Base-by-base conservation (phyloP, 2,113 vertebrate species). In the Ursus arctos region DNA sequence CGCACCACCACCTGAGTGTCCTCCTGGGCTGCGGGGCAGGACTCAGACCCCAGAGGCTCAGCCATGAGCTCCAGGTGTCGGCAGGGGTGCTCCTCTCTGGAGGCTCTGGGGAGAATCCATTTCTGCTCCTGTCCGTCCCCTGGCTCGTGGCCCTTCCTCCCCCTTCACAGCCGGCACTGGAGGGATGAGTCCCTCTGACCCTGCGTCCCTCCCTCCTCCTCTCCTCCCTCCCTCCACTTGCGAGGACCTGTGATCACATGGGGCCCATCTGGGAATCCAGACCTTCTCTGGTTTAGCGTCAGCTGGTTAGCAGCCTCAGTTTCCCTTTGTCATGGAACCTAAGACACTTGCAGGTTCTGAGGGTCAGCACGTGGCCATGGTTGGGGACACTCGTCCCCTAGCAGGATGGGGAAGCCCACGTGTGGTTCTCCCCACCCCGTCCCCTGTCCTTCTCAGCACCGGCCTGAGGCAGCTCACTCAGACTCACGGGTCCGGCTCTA, bases 401-500 rank as follows among this genome's bases (percentile, higher is more conserved):
- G 36, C 5, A 3, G 11, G 36, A 26, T 3, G 2, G 0, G 2
- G 2, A 43, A 6, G 16, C 19, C 71, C 11, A 0, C 0, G 1
- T 26, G 24, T 7, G 3, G 22, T 47, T 43, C 22, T 47, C 22
- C 12, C 21, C 0, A 0, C 10, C 5, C 19, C 2, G 2, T 13
- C 2, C 36, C 21, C 36, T 13, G 0, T 43, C 71, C 36, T n/a
- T n/a, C 33, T 69, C 16, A n/a, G 65, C 65, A 3, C 14, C 65
- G 4, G 65, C 65, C 65, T 15, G 15, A 69, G 65, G 4, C 65
- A 69, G 7, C 65, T n/a, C 65, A n/a, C 33, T 69, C 33, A 69
- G 65, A 33, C 13, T 15, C 63, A 21, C 5, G 0, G 63, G 28
- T 33, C 28, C 28, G 31, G 28, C 28, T 74, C 71, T 43, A 9